These are phyloP conservation scores for Ptychodera flava DNA, from an alignment of 35 echinoderm and acorn worm genomes.

Conservation along the genomic window DNA sequence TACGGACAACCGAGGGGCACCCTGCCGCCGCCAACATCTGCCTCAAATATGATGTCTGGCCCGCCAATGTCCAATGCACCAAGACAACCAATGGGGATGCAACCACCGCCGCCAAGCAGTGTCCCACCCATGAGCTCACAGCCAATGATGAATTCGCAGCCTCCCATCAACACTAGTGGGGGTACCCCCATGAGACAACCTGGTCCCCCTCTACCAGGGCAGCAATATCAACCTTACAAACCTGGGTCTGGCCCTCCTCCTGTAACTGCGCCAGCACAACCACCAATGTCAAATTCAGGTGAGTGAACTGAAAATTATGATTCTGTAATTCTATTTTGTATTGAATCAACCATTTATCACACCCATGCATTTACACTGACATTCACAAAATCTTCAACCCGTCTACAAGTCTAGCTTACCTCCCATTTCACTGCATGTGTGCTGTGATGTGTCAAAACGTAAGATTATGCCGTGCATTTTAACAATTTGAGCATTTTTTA, in stretches of 20 bases:
- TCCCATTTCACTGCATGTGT: background rate
- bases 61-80: background rate
- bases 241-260: background rate
- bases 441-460: background rate
- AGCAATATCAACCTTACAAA: background rate
- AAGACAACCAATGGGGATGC: background rate
- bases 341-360: too few species aligned
- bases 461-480: too few species aligned
- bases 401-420: background rate
- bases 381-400: background rate
- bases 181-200: background rate
- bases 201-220: background rate
- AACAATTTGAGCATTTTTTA: too few species aligned
- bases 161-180: background rate
- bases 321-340: too few species aligned
- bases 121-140: background rate
- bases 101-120: background rate
- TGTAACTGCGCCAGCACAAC: background rate
- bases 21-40: background rate
- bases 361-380: too few species aligned
- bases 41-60: background rate
- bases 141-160: background rate
- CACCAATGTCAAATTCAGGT: background rate
- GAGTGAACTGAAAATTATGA: background rate
- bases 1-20: background rate